Conservation (phyloP, 1,140 invertebrate species). For the Capitella teleta region DNA sequence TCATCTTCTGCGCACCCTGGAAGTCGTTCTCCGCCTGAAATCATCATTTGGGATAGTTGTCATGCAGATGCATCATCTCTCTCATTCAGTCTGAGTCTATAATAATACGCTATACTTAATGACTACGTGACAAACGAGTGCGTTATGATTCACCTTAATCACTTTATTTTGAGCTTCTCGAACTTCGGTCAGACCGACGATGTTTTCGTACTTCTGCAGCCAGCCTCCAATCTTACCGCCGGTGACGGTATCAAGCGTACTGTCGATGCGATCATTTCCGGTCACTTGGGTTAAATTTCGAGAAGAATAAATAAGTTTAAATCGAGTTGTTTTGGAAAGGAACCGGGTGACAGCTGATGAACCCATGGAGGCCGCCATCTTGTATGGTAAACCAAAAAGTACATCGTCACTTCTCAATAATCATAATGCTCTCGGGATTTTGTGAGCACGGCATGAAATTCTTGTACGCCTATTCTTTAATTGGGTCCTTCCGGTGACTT, state of each 20-base stretch:
- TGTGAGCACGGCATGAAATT: no score
- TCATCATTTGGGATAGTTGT: constrained; percentile 11
- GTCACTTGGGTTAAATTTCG: no score
- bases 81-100: background rate
- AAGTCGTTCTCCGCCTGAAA: constrained; percentile 51
- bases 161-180: constrained; percentile 41
- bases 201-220: constrained; percentile 42
- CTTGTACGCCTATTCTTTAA: no score
- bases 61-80: background rate
- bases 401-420: no score
- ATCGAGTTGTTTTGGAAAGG: no score
- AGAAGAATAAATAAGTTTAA: no score
- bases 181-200: constrained; percentile 42
- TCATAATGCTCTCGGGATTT: no score
- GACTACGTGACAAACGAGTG: background rate
- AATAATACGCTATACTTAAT: background rate
- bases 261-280: background rate
- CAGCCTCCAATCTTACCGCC: constrained; percentile 8
- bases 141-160: constrained; percentile 24
- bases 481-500: no score
- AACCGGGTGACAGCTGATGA: no score
- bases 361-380: no score
- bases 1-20: constrained; percentile 49
- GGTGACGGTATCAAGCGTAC: background rate
- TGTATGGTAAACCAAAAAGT: no score